phyloP scores from a whole-genome alignment of 2,888 invertebrate genomes.

The Tiliacea citrago region DNA sequence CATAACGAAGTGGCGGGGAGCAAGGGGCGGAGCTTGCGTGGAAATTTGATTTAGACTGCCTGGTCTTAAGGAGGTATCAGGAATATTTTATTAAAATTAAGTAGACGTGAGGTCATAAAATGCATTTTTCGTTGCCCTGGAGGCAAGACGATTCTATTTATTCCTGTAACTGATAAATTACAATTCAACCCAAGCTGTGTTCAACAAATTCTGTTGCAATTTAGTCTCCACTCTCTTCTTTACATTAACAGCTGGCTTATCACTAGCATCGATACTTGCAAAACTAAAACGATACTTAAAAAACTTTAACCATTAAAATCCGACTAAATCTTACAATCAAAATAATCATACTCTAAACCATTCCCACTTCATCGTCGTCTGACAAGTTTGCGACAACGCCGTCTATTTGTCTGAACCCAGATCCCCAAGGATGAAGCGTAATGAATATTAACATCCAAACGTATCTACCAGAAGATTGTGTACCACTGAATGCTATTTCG shows the following conservation, averaged over 20 bases:
- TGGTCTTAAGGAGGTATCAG: not conserved
- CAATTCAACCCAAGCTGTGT: not conserved
- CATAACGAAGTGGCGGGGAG: no score
- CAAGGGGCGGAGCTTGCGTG: no score
- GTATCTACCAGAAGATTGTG: constrained; percentile 71
- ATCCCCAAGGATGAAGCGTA: constrained; percentile 78
- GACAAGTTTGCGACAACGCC: constrained; percentile 71
- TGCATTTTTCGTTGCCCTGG: not conserved
- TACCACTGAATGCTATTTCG: constrained; percentile 46
- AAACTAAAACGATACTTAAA: no score
- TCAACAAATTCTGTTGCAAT: not conserved
- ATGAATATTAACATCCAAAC: constrained; percentile 86
- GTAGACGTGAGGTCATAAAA: not conserved
- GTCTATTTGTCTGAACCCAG: constrained; percentile 81
- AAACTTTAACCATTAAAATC: not conserved
- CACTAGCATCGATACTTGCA: not conserved
- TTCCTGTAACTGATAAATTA: not conserved
- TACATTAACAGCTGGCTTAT: not conserved
- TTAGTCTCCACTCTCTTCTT: not conserved
- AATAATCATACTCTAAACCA: constrained; percentile 27
- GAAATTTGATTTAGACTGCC: no score
- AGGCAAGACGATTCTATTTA: not conserved
- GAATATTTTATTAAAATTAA: not conserved
- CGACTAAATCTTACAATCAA: not conserved
- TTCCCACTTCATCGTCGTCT: constrained; percentile 55